Evolutionary conservation across 1,140 invertebrate species (phyloP).

Genomic region (Bombus waltoni): DNA sequence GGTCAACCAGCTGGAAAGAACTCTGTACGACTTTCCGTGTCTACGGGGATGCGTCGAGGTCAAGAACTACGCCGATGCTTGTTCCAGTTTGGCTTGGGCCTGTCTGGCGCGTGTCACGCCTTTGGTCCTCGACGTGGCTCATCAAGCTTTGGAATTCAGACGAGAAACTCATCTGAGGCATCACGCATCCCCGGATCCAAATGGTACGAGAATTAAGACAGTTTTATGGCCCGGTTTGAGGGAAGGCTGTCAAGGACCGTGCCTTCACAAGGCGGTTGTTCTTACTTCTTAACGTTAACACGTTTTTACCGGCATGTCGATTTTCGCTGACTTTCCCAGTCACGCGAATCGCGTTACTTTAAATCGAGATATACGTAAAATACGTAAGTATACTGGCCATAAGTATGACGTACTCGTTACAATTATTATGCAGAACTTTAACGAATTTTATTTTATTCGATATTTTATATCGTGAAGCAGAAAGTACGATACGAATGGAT

Average conservation of each 20-base stretch:
- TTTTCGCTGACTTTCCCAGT: too few species aligned
- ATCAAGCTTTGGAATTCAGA: constrained; percentile 80
- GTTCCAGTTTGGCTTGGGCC: constrained; percentile 88
- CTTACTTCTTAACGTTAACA: constrained; percentile 81
- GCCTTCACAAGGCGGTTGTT: constrained; percentile 88
- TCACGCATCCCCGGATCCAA: constrained; percentile 84
- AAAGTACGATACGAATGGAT: too few species aligned
- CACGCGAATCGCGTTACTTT: too few species aligned
- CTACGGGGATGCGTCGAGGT: constrained; percentile 86
- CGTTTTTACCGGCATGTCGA: too few species aligned
- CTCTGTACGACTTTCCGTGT: constrained; percentile 90
- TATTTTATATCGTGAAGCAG: too few species aligned
- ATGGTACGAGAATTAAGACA: constrained; percentile 84
- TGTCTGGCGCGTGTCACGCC: constrained; percentile 82
- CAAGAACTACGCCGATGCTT: constrained; percentile 85
- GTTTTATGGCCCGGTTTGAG: constrained; percentile 89
- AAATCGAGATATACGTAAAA: too few species aligned
- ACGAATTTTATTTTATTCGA: too few species aligned
- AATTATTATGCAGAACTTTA: too few species aligned
- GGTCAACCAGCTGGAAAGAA: constrained; percentile 77
- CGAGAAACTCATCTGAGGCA: constrained; percentile 86
- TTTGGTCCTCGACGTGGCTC: constrained; percentile 72
- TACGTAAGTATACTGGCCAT: too few species aligned
- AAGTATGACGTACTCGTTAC: too few species aligned
- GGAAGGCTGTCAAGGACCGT: constrained; percentile 85